phyloP scores from a whole-genome alignment of 2,797 vertebrate genomes.

The Pempheris klunzingeri region DNA sequence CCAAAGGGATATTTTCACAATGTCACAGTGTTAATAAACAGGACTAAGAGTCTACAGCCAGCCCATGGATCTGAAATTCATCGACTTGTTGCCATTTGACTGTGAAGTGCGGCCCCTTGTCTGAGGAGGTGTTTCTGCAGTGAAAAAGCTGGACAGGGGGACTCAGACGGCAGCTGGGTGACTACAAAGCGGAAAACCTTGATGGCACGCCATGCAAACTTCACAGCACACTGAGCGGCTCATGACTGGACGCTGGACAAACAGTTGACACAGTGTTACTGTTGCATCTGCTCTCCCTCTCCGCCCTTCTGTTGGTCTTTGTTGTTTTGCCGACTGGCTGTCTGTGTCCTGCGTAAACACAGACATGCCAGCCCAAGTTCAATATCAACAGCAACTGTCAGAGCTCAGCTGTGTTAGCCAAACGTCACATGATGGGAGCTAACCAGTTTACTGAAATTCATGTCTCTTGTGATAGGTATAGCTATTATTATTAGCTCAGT shows the following conservation, averaged over 20 bases:
- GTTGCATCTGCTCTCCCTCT: constrained; percentile 54
- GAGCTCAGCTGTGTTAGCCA: neutral
- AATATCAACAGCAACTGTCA: constrained; percentile 29
- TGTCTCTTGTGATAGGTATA: neutral
- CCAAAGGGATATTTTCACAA: too few relatives aligned
- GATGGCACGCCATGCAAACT: constrained; percentile 45
- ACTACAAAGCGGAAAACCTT: constrained; percentile 44
- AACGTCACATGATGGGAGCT: constrained; percentile 1
- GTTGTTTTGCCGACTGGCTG: constrained; percentile 31
- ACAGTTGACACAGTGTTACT: constrained; percentile 52
- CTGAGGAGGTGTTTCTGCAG: constrained; percentile 15
- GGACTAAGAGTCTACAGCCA: too few relatives aligned
- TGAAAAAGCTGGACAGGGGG: constrained; percentile 29
- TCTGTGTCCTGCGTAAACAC: constrained; percentile 32
- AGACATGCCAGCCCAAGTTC: constrained; percentile 35
- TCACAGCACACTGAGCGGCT: constrained; percentile 54
- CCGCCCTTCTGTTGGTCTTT: constrained; percentile 45
- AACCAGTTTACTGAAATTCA: neutral
- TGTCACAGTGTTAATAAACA: too few relatives aligned
- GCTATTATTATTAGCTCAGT: too few relatives aligned
- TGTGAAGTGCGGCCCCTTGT: constrained; percentile 11
- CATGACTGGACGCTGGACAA: constrained; percentile 57
- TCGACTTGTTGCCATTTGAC: neutral
- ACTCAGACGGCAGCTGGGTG: constrained; percentile 50
- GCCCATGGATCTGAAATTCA: neutral